Evolutionary conservation across 1,140 invertebrate genomes (phyloP).

Genomic region (Caenorhabditis briggsae): DNA sequence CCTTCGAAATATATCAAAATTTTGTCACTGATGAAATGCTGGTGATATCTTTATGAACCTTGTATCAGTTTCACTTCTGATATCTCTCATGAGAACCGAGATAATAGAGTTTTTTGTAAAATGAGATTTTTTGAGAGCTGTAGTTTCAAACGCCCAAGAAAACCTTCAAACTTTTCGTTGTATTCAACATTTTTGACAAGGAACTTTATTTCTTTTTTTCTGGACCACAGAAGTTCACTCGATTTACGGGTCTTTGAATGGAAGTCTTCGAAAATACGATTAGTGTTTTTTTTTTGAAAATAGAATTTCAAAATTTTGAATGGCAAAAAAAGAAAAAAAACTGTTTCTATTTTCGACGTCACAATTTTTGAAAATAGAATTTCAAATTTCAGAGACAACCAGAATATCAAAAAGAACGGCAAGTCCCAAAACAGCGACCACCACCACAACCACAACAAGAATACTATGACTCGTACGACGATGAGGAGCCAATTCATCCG

Average conservation of each 20-base stretch:
- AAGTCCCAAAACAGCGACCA: neutral
- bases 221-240: neutral
- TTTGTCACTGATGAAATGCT: too few species aligned
- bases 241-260: neutral
- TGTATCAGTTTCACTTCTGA: too few species aligned
- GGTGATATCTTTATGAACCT: too few species aligned
- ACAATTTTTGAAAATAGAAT: neutral
- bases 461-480: conserved; percentile 14
- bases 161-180: too few species aligned
- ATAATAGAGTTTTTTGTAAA: too few species aligned
- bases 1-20: too few species aligned
- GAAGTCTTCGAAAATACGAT: neutral
- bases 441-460: neutral
- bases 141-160: too few species aligned
- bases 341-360: neutral
- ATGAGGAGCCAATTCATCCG: conserved; percentile 15
- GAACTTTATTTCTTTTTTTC: neutral
- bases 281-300: neutral
- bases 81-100: too few species aligned
- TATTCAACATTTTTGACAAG: neutral
- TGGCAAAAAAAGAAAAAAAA: neutral
- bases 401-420: conserved; percentile 19
- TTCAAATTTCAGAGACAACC: conserved; percentile 13
- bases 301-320: neutral
- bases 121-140: too few species aligned